Evolutionary conservation across 2,888 invertebrate genomes (phyloP).

Genomic region (Cactoblastis cactorum): DNA sequence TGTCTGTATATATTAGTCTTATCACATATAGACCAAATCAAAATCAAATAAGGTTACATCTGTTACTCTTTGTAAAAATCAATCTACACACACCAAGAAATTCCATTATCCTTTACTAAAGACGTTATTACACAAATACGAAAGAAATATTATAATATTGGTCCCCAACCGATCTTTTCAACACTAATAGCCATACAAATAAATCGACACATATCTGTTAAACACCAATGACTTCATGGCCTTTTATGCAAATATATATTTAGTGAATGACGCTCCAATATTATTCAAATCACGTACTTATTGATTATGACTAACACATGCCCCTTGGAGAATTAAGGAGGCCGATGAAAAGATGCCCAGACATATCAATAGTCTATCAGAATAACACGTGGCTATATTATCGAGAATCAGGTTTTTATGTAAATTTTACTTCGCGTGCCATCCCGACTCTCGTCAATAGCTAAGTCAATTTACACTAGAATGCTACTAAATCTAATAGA

Average conservation of each 20-base stretch:
- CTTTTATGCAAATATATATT: background rate
- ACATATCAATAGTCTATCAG: constrained; percentile 22
- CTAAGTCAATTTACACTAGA: constrained; percentile 54
- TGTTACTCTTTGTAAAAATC: too few relatives aligned
- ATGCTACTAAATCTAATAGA: constrained; percentile 53
- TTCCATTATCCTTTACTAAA: too few relatives aligned
- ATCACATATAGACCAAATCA: too few relatives aligned
- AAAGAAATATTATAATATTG: too few relatives aligned
- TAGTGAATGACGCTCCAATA: constrained; percentile 3
- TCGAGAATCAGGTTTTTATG: constrained; percentile 39
- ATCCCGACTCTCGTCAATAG: constrained; percentile 25
- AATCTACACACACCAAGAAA: too few relatives aligned
- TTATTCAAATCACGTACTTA: constrained; percentile 10
- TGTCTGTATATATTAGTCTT: too few relatives aligned
- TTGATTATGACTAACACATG: constrained; percentile 11
- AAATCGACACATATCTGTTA: background rate
- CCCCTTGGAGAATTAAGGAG: background rate
- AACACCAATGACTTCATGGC: background rate
- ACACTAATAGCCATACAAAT: too few relatives aligned
- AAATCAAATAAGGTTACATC: too few relatives aligned
- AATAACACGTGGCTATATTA: constrained; percentile 20
- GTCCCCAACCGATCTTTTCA: too few relatives aligned
- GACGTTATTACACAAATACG: too few relatives aligned
- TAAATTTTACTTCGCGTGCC: constrained; percentile 42
- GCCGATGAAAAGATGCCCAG: constrained; percentile 9